phyloP scores from a whole-genome alignment of 2,888 invertebrate genomes.

The Plusia festucae region DNA sequence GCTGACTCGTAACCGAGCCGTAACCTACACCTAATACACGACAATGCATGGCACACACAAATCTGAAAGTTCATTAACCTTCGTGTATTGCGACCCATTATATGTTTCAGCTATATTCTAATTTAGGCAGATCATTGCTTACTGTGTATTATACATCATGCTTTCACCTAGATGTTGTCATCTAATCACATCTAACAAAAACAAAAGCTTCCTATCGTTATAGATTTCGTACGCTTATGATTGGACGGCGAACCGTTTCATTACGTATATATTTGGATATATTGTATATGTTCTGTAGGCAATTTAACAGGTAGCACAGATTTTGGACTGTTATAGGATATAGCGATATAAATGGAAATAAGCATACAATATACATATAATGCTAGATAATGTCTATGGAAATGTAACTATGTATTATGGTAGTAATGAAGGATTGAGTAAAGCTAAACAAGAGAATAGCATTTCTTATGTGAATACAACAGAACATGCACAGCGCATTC shows the following conservation, averaged over 20 bases:
- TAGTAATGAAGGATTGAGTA: conserved; percentile 61
- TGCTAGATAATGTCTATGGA: conserved; percentile 56
- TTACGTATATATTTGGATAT: conserved; percentile 51
- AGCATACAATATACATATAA: conserved; percentile 62
- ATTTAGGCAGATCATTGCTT: conserved; percentile 71
- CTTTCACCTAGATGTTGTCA: conserved; percentile 73
- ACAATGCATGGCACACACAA: conserved; percentile 78
- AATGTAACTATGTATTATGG: conserved; percentile 56
- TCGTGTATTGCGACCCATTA: conserved; percentile 59
- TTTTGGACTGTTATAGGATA: conserved; percentile 57
- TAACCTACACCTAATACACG: conserved; percentile 65
- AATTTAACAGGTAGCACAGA: conserved; percentile 55
- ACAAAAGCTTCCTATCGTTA: conserved; percentile 72
- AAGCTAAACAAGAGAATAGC: conserved; percentile 63
- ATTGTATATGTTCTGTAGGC: conserved; percentile 48
- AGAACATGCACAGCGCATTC: conserved; percentile 59
- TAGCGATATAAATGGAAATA: conserved; percentile 64
- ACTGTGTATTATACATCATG: conserved; percentile 79
- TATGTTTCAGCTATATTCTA: conserved; percentile 73
- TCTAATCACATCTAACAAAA: conserved; percentile 73
- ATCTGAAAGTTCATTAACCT: conserved; percentile 66
- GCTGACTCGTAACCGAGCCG: conserved; percentile 50
- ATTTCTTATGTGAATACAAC: conserved; percentile 52
- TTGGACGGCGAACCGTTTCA: conserved; percentile 46
- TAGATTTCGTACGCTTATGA: conserved; percentile 48